These are phyloP conservation scores for Polyodon spathula DNA, from an alignment of 2,113 vertebrate species.

Conservation along the genomic window DNA sequence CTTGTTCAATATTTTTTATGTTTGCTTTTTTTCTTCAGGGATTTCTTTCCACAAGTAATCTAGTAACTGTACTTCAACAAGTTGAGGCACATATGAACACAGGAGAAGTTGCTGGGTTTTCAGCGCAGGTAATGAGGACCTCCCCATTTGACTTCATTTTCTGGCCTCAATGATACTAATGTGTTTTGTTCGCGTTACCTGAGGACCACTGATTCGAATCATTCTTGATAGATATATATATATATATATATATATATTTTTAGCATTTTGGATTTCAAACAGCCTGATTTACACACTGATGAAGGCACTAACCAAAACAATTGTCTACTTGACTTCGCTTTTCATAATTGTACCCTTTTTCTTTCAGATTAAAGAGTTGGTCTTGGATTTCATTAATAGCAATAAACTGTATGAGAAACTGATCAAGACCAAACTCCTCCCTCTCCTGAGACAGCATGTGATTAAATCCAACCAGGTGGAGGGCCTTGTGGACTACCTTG, in stretches of 20 bases:
- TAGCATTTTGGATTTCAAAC: no score
- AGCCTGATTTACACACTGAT: no score
- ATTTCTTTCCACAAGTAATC: constrained; percentile 63
- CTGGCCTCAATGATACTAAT: background rate
- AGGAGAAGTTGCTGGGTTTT: constrained; percentile 74
- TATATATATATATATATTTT: no score
- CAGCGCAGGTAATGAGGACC: constrained; percentile 62
- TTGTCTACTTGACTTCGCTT: no score
- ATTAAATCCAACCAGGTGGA: constrained; percentile 49
- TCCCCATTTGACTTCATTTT: no score
- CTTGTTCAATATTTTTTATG: background rate
- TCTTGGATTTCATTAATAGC: constrained; percentile 59
- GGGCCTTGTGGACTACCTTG: constrained; percentile 65
- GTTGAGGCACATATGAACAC: constrained; percentile 69
- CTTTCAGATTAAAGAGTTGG: constrained; percentile 65
- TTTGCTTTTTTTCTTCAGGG: constrained; percentile 43
- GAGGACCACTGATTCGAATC: no score
- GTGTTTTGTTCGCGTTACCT: background rate
- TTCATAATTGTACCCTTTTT: no score
- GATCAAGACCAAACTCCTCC: constrained; percentile 67
- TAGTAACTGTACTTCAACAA: constrained; percentile 66
- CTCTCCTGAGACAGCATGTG: constrained; percentile 56
- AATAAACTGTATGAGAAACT: constrained; percentile 62
- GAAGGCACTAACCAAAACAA: no score
- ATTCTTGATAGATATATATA: no score